A percentile compares a stretch with the other conserved stretches of the same genome.
phyloP scores from a whole-genome alignment of 2,113 vertebrate species.

The Gobio gobio region DNA sequence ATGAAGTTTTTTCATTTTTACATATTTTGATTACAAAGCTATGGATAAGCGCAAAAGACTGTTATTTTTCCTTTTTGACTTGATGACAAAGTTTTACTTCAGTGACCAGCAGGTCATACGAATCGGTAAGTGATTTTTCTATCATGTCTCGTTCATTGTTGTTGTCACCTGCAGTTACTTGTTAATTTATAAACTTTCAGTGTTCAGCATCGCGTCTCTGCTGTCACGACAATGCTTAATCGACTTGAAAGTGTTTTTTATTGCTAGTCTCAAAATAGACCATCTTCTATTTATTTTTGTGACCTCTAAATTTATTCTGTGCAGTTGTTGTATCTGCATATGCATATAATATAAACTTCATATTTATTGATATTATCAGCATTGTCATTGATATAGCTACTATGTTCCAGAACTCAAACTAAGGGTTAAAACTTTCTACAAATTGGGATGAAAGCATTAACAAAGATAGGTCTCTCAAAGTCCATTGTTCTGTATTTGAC shows the following conservation, averaged over 20 bases:
- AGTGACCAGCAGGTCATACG: slow-evolving; percentile 87
- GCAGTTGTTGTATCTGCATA: not conserved
- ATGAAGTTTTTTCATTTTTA: slow-evolving; percentile 58
- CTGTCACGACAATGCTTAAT: not conserved
- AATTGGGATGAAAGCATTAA: not conserved
- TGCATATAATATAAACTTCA: not conserved
- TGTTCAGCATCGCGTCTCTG: not conserved
- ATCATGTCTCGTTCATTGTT: not conserved
- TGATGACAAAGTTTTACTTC: slow-evolving; percentile 72
- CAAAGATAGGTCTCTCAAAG: not conserved
- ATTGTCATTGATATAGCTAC: not conserved
- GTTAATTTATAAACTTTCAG: not conserved
- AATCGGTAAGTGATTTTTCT: slow-evolving; percentile 82
- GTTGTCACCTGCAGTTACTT: not conserved
- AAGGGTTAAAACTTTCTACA: not conserved
- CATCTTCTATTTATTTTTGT: not conserved
- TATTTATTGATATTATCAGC: not conserved
- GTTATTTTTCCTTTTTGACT: slow-evolving; percentile 71
- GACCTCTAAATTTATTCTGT: not conserved
- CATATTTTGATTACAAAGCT: slow-evolving; percentile 63
- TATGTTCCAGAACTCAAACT: not conserved
- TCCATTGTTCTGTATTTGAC: not conserved
- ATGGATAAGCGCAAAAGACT: slow-evolving; percentile 74
- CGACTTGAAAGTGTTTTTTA: not conserved
- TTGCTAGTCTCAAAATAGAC: not conserved